These are phyloP conservation scores for Epinotia ramella DNA, from an alignment of 2,888 invertebrate genomes.

Conservation along the genomic window DNA sequence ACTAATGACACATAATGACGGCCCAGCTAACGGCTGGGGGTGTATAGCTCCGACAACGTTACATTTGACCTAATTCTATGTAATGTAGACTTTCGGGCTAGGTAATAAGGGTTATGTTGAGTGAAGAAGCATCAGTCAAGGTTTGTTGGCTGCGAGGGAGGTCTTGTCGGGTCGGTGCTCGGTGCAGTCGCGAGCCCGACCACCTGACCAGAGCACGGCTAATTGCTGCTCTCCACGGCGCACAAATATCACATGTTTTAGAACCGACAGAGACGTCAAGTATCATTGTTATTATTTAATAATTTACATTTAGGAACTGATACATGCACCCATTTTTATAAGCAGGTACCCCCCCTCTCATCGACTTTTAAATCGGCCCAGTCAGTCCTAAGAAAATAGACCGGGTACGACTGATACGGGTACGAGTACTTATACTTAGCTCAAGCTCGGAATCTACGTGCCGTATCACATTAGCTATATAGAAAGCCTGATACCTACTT, in stretches of 20 bases:
- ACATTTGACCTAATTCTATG: conserved; percentile 50
- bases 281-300: background rate
- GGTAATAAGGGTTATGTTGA: conserved; percentile 50
- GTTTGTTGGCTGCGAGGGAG: conserved; percentile 78
- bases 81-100: conserved; percentile 60
- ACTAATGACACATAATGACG: conserved; percentile 85
- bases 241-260: conserved; percentile 37
- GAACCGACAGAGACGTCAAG: conserved; percentile 10
- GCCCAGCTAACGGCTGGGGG: conserved; percentile 72
- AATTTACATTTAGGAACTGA: background rate
- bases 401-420: no score
- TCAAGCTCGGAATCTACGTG: no score
- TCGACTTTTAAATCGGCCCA: no score
- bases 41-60: conserved; percentile 55
- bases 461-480: no score
- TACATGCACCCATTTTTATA: no score
- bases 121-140: conserved; percentile 69
- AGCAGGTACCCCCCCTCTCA: no score
- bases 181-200: conserved; percentile 68
- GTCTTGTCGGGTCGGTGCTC: conserved; percentile 62
- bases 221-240: conserved; percentile 68
- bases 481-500: no score
- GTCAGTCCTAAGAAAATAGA: no score
- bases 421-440: no score
- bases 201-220: conserved; percentile 73